phyloP scores from a whole-genome alignment of 2,888 invertebrate species.

The Terebella lapidaria region DNA sequence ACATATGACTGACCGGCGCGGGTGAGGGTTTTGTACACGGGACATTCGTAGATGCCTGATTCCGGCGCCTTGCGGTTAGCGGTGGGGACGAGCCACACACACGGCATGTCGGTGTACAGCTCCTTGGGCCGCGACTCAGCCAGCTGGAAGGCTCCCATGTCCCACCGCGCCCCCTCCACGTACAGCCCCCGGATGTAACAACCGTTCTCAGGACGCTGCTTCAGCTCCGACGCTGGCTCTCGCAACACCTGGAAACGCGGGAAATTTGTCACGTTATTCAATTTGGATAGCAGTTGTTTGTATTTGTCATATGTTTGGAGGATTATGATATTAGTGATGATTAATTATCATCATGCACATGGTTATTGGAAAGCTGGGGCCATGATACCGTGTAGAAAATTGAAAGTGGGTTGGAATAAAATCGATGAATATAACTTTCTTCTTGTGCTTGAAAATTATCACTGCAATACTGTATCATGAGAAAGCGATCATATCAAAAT shows the following conservation, averaged over 20 bases:
- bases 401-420: too few relatives aligned
- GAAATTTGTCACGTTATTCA: too few relatives aligned
- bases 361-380: too few relatives aligned
- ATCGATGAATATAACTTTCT: too few relatives aligned
- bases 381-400: too few relatives aligned
- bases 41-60: conserved; percentile 59
- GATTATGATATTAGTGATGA: too few relatives aligned
- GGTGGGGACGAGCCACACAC: conserved; percentile 67
- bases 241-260: conserved; percentile 50
- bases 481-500: too few relatives aligned
- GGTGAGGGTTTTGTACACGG: conserved; percentile 65
- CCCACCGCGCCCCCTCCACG: conserved; percentile 51
- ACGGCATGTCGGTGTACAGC: conserved; percentile 63
- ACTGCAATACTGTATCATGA: too few relatives aligned
- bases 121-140: conserved; percentile 52
- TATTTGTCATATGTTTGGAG: too few relatives aligned
- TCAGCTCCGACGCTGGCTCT: conserved; percentile 34
- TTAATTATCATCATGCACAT: too few relatives aligned
- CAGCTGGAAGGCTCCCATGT: conserved; percentile 31
- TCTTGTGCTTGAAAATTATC: too few relatives aligned
- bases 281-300: too few relatives aligned
- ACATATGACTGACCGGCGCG: conserved; percentile 57
- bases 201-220: conserved; percentile 45
- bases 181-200: conserved; percentile 53
- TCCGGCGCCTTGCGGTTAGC: conserved; percentile 59